Conservation (phyloP, 64 coral and sea anemone genomes). For the Dendronephthya gigantea region DNA sequence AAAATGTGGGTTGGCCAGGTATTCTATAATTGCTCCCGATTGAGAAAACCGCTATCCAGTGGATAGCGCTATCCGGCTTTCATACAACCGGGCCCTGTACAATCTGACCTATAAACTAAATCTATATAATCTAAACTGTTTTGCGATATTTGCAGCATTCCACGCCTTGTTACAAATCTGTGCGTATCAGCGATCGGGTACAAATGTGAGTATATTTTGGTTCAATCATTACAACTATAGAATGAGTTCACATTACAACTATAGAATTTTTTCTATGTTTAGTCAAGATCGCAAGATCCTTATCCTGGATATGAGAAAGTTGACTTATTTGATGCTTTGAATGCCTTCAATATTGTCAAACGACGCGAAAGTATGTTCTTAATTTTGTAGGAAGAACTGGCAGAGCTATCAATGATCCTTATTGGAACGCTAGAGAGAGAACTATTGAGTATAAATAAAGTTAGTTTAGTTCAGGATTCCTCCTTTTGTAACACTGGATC, state of each 20-base stretch:
- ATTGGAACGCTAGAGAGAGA: too few relatives aligned
- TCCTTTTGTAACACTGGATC: too few relatives aligned
- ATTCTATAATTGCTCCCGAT: too few relatives aligned
- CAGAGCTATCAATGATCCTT: too few relatives aligned
- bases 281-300: neutral
- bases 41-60: too few relatives aligned
- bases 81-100: too few relatives aligned
- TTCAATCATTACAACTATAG: neutral
- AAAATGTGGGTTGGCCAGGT: too few relatives aligned
- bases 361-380: neutral
- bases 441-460: too few relatives aligned
- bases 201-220: neutral
- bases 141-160: neutral
- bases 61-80: too few relatives aligned
- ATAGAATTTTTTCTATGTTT: neutral
- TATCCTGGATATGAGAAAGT: neutral
- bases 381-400: too few relatives aligned
- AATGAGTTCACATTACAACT: neutral
- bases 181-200: neutral
- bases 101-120: too few relatives aligned
- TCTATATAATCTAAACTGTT: neutral
- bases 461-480: too few relatives aligned
- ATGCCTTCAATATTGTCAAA: constrained; percentile 1
- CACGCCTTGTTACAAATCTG: neutral
- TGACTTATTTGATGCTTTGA: constrained; percentile 17